A percentile compares a stretch with the other conserved stretches of the same genome.
These are phyloP conservation scores for Sapajus apella DNA, from an alignment of 2,113 vertebrate species.

Conservation along the genomic window DNA sequence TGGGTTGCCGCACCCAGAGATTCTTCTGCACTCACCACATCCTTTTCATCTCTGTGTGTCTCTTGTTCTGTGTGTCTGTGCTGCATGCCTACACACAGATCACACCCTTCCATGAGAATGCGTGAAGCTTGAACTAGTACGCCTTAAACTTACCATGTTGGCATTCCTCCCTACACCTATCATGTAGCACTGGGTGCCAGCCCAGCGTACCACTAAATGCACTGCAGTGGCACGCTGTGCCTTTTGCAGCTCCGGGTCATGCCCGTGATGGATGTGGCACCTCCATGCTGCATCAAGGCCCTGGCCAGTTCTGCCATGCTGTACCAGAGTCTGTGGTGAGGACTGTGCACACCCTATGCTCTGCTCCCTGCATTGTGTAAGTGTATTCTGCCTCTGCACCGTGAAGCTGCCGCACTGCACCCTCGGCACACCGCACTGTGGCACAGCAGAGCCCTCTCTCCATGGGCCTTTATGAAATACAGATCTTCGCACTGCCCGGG, in stretches of 20 bases:
- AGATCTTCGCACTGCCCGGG: not conserved
- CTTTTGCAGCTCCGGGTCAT: not conserved
- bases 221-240: accelerated
- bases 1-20: not conserved
- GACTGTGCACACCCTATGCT: accelerated
- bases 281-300: not conserved
- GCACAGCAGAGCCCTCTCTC: not conserved
- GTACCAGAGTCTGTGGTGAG: too few relatives aligned
- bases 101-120: not conserved
- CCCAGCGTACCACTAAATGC: not conserved
- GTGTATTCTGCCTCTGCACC: not conserved
- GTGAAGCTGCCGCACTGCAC: too few relatives aligned
- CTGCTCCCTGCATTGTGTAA: not conserved
- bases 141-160: not conserved
- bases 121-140: not conserved
- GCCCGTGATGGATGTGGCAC: not conserved
- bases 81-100: not conserved
- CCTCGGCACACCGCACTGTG: accelerated
- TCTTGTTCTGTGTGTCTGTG: not conserved
- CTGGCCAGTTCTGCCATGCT: not conserved
- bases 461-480: not conserved
- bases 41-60: not conserved
- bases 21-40: not conserved
- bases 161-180: not conserved
- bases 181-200: accelerated